These are phyloP conservation scores for Charina bottae DNA, from an alignment of 2,113 vertebrate genomes.

Conservation along the genomic window DNA sequence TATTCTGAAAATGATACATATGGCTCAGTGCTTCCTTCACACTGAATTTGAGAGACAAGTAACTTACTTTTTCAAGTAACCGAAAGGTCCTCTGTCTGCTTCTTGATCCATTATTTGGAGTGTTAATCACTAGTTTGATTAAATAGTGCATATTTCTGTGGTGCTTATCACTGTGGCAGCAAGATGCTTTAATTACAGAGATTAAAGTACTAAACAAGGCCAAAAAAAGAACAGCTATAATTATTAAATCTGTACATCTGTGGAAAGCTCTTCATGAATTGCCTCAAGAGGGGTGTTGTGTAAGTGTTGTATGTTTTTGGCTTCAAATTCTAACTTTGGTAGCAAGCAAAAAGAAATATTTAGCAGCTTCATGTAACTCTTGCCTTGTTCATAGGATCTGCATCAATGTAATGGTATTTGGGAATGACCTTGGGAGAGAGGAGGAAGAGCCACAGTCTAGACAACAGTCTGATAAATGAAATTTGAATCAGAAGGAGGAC, in stretches of 20 bases:
- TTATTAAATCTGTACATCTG: slow-evolving; percentile 55
- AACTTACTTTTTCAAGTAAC: slow-evolving; percentile 6
- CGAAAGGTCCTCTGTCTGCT: slow-evolving; percentile 17
- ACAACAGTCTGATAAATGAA: neutral
- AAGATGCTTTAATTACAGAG: slow-evolving; percentile 67
- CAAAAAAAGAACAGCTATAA: slow-evolving; percentile 56
- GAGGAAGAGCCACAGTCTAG: neutral
- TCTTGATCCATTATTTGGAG: slow-evolving; percentile 38
- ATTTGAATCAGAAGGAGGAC: neutral
- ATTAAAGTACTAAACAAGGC: slow-evolving; percentile 70
- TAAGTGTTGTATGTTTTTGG: neutral
- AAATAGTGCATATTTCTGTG: slow-evolving; percentile 54
- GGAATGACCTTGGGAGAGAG: neutral
- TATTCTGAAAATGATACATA: fast-evolving
- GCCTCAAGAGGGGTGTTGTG: slow-evolving; percentile 7
- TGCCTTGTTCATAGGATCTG: neutral
- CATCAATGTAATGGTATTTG: neutral
- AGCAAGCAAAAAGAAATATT: neutral
- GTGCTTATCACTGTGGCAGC: slow-evolving; percentile 64
- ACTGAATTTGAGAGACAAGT: neutral
- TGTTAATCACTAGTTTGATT: slow-evolving; percentile 70
- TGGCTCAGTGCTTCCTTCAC: fast-evolving
- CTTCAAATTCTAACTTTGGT: neutral
- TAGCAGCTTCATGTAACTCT: neutral
- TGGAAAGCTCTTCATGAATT: slow-evolving; percentile 42